Evolutionary conservation across 2,113 vertebrate genomes (phyloP).

Genomic region (Phyllostomus discolor): DNA sequence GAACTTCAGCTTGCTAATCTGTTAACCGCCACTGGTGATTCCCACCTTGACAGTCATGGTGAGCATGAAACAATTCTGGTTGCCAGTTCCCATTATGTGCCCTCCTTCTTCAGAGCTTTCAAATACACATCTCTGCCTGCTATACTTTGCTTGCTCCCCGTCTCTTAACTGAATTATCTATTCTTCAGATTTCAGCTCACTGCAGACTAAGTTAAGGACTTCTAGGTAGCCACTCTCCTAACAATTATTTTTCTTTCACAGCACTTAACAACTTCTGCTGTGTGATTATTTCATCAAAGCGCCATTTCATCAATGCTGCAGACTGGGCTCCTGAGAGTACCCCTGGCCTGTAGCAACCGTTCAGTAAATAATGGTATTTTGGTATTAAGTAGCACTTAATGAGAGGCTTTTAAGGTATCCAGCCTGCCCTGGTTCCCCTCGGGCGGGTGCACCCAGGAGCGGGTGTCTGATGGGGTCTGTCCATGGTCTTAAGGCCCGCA

Average conservation of each 20-base stretch:
- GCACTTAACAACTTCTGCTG: not conserved
- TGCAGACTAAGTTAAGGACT: not conserved
- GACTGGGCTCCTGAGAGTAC: not conserved
- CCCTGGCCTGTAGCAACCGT: not conserved
- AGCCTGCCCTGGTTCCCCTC: not conserved
- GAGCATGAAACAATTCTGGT: not conserved
- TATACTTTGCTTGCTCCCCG: not conserved
- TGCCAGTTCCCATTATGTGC: not conserved
- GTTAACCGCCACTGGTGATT: not conserved
- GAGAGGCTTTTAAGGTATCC: not conserved
- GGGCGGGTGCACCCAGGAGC: not conserved
- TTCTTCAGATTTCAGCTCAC: not conserved
- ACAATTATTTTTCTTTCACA: not conserved
- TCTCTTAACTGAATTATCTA: not conserved
- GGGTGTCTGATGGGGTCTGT: not conserved
- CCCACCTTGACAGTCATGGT: not conserved
- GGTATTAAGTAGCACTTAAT: not conserved
- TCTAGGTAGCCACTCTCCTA: not conserved
- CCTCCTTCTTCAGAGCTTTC: not conserved
- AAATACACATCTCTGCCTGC: not conserved
- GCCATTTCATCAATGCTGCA: not conserved
- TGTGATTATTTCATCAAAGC: not conserved
- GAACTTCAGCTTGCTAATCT: not conserved
- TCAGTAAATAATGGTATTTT: not conserved
- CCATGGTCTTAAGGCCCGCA: not conserved